Percentiles rank a stretch among this genome's conserved stretches.
Evolutionary conservation across 2,888 invertebrate genomes (phyloP).

Genomic region (Diogma glabrata): DNA sequence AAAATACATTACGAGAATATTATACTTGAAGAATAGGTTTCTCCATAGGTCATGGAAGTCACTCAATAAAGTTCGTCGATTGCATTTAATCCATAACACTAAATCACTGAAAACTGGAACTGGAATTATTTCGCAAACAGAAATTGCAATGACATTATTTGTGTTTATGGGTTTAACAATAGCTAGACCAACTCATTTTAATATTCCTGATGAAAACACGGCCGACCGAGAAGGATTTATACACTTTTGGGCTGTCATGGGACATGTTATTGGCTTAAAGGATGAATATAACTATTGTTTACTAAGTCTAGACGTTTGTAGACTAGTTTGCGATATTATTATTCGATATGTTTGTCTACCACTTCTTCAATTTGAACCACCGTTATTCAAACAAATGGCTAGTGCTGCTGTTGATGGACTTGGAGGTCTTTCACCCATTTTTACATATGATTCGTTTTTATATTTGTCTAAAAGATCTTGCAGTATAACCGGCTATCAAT

Average conservation of each 20-base stretch:
- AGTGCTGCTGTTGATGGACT: neutral
- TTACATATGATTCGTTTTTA: neutral
- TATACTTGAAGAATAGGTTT: no score
- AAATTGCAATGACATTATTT: neutral
- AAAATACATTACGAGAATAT: no score
- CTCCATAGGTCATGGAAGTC: slow-evolving; percentile 57
- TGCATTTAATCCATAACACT: slow-evolving; percentile 35
- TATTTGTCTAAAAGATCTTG: neutral
- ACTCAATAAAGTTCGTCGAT: slow-evolving; percentile 45
- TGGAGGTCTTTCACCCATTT: neutral
- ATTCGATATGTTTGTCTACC: slow-evolving; percentile 8
- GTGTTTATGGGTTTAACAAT: slow-evolving; percentile 2
- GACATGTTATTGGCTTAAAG: slow-evolving; percentile 2
- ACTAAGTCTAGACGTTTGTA: neutral
- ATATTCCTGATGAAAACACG: neutral
- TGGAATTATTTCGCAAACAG: slow-evolving; percentile 1
- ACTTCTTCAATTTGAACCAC: neutral
- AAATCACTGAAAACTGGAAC: neutral
- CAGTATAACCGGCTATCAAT: slow-evolving; percentile 10
- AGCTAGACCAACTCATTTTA: neutral
- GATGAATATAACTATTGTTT: slow-evolving; percentile 11
- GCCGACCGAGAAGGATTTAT: slow-evolving; percentile 10
- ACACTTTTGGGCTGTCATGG: slow-evolving; percentile 10
- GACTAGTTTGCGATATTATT: neutral
- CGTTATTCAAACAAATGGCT: neutral